Evolutionary conservation across 2,888 invertebrate species (phyloP).

Genomic region (Clostera curtula): DNA sequence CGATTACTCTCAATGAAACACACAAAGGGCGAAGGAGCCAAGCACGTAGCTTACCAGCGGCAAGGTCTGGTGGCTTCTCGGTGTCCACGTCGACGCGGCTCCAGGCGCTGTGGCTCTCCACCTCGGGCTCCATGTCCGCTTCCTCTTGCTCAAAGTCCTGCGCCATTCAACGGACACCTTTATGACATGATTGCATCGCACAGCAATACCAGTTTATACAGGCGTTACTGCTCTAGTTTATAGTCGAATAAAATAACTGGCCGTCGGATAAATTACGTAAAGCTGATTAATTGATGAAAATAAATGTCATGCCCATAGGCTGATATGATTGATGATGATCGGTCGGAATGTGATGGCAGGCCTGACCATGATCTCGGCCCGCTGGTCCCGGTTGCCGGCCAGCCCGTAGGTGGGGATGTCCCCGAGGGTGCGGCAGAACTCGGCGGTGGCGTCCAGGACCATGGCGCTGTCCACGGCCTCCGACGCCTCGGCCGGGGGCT

Average conservation of each 20-base stretch:
- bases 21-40: background rate
- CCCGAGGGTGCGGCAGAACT: constrained; percentile 96
- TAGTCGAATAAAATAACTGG: too few relatives aligned
- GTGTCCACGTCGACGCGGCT: constrained; percentile 83
- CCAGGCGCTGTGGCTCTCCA: constrained; percentile 79
- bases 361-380: constrained; percentile 74
- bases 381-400: constrained; percentile 91
- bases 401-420: constrained; percentile 96
- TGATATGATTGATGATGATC: too few relatives aligned
- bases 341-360: too few relatives aligned
- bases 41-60: constrained; percentile 52
- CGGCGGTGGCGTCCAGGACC: constrained; percentile 93
- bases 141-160: constrained; percentile 47
- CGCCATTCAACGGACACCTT: background rate
- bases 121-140: constrained; percentile 58
- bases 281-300: too few relatives aligned
- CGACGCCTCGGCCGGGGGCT: constrained; percentile 49
- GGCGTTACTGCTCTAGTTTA: too few relatives aligned
- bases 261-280: too few relatives aligned
- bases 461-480: constrained; percentile 76
- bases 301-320: too few relatives aligned
- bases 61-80: constrained; percentile 56
- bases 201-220: too few relatives aligned
- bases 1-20: too few relatives aligned
- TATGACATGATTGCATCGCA: too few relatives aligned